Conservation (phyloP, 2,888 invertebrate species). For the Caenorhabditis sp. region DNA sequence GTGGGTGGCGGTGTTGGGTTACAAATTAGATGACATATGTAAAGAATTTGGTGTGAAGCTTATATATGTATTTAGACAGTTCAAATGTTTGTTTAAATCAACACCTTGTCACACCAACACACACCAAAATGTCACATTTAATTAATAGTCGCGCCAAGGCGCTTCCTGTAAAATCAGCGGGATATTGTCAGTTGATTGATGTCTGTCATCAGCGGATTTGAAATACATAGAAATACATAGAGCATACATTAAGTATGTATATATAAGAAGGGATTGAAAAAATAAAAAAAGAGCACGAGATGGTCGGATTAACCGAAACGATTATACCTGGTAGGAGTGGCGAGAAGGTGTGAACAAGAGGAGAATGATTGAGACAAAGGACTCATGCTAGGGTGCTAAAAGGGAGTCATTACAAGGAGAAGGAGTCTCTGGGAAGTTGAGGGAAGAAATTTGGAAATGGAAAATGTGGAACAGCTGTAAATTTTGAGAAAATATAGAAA, state of each 20-base stretch:
- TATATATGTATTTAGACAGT: no score
- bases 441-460: no score
- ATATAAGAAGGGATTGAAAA: not conserved
- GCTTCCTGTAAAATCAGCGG: conserved; percentile 1
- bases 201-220: not conserved
- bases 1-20: not conserved
- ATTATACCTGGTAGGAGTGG: no score
- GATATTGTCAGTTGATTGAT: not conserved
- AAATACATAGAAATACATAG: not conserved
- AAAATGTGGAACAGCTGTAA: no score
- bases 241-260: not conserved
- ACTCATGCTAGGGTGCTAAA: no score
- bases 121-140: not conserved
- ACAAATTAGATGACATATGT: not conserved
- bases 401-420: no score
- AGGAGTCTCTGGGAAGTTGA: no score
- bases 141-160: not conserved
- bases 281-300: not conserved
- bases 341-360: no score
- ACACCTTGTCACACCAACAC: not conserved
- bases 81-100: not conserved
- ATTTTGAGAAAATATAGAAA: no score
- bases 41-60: no score
- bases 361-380: no score
- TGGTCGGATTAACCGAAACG: no score